Evolutionary conservation across 2,888 invertebrate species (phyloP).

Genomic region (Laothoe populi): DNA sequence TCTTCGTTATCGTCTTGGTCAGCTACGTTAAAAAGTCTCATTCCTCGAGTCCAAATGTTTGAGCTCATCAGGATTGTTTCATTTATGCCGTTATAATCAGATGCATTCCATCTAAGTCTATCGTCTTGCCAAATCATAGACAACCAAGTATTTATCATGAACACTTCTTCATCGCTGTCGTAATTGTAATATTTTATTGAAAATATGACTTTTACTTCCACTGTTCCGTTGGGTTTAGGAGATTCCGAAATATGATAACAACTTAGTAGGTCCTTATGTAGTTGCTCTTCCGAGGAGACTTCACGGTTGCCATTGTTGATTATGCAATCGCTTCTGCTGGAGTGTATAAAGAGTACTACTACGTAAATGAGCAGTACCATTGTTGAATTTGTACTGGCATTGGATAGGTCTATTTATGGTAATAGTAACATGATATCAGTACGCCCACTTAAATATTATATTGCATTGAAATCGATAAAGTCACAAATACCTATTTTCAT

Average conservation of each 20-base stretch:
- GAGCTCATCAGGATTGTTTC: slow-evolving; percentile 26
- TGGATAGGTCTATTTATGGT: not conserved
- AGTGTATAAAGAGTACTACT: slow-evolving; percentile 6
- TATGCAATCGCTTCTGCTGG: not conserved
- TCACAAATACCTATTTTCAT: not conserved
- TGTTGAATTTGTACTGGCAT: not conserved
- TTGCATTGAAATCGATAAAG: too few relatives aligned
- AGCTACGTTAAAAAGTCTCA: slow-evolving; percentile 25
- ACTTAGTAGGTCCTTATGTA: slow-evolving; percentile 23
- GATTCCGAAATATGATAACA: not conserved
- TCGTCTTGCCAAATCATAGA: slow-evolving; percentile 40
- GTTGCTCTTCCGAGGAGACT: slow-evolving; percentile 28
- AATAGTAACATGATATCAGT: slow-evolving; percentile 9
- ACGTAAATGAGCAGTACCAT: slow-evolving; percentile 13
- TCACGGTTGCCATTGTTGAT: not conserved
- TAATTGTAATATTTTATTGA: slow-evolving; percentile 18
- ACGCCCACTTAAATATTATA: slow-evolving; percentile 21
- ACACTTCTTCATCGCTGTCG: slow-evolving; percentile 24
- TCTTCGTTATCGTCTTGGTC: slow-evolving; percentile 9
- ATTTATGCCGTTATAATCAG: slow-evolving; percentile 38
- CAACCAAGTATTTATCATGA: not conserved
- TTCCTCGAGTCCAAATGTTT: slow-evolving; percentile 41
- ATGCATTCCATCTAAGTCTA: slow-evolving; percentile 43
- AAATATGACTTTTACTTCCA: not conserved
- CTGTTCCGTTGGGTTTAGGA: slow-evolving; percentile 20